These are phyloP conservation scores for Podarcis cretensis DNA, from an alignment of 2,113 vertebrate species.

Conservation along the genomic window DNA sequence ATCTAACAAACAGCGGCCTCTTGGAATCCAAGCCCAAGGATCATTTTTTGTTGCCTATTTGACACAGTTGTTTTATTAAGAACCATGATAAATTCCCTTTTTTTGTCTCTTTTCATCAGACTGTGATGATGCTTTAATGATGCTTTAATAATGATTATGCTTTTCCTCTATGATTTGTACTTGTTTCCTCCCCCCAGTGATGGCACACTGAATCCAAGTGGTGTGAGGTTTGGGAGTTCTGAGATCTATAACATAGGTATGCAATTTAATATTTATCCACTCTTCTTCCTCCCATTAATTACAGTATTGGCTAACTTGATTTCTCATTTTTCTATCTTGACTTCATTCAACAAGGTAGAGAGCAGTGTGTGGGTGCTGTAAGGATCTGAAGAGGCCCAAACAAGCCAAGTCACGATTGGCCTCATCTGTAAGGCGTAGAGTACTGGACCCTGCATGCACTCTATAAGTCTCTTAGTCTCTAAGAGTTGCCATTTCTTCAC, in stretches of 20 bases:
- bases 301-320: neutral
- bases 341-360: too few relatives aligned
- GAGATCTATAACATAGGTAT: slow-evolving; percentile 98
- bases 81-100: slow-evolving; percentile 17
- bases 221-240: slow-evolving; percentile 95
- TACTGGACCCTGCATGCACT: too few relatives aligned
- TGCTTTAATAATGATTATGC: neutral
- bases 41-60: neutral
- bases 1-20: neutral
- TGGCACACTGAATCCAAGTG: slow-evolving; percentile 95
- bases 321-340: too few relatives aligned
- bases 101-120: slow-evolving; percentile 35
- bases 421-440: too few relatives aligned
- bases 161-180: neutral
- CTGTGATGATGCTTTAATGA: slow-evolving; percentile 33
- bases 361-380: too few relatives aligned
- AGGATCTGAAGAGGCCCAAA: too few relatives aligned
- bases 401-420: too few relatives aligned
- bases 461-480: too few relatives aligned
- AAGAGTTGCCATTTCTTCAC: too few relatives aligned
- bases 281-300: neutral
- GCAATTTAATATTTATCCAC: slow-evolving; percentile 14
- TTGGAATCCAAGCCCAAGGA: neutral
- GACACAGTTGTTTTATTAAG: neutral
- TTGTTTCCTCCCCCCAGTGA: slow-evolving; percentile 79